Conservation (phyloP, 1,140 invertebrate species). For the Tribolium madens region DNA sequence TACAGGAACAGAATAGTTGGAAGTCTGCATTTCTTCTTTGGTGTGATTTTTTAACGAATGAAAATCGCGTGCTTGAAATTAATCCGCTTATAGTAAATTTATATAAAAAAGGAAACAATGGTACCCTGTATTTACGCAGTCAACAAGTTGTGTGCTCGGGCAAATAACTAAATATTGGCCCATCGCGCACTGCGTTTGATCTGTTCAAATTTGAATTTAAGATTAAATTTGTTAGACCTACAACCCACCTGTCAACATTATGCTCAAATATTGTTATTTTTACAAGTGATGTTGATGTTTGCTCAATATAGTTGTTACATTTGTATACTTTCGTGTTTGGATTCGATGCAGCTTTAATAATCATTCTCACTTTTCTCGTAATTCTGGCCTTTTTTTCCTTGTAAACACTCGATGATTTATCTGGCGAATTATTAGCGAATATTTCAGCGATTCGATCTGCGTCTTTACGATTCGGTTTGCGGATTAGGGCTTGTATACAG, state of each 20-base stretch:
- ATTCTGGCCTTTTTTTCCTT: conserved; percentile 8
- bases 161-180: conserved; percentile 65
- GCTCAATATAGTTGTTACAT: conserved; percentile 50
- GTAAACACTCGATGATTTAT: conserved; percentile 38
- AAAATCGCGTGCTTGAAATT: conserved; percentile 34
- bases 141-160: conserved; percentile 64
- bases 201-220: conserved; percentile 66
- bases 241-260: conserved; percentile 63
- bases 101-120: conserved; percentile 63
- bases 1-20: too few relatives aligned
- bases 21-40: background rate
- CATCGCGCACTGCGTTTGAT: conserved; percentile 63
- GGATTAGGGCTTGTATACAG: conserved; percentile 19
- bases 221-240: conserved; percentile 65
- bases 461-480: conserved; percentile 28
- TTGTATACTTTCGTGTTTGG: conserved; percentile 36
- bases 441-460: conserved; percentile 32
- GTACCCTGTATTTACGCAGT: conserved; percentile 62
- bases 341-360: conserved; percentile 37
- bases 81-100: conserved; percentile 49
- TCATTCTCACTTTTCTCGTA: conserved; percentile 35
- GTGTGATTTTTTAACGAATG: background rate
- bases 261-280: conserved; percentile 64
- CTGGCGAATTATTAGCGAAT: conserved; percentile 30
- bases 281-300: conserved; percentile 57